phyloP scores from a whole-genome alignment of 1,140 invertebrate genomes.

The Papilio dardanus region DNA sequence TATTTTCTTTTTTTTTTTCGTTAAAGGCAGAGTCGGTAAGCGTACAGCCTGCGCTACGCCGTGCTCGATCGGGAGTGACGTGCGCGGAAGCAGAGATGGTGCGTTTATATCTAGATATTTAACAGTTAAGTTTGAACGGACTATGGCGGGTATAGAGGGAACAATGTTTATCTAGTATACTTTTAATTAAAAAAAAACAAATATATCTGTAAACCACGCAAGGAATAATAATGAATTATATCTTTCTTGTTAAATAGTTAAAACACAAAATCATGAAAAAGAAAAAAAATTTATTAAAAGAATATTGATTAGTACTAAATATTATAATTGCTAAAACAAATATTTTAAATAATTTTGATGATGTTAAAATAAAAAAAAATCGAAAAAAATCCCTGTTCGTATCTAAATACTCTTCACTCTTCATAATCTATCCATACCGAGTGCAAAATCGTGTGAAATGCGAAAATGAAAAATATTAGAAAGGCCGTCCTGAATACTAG shows the following conservation, averaged over 20 bases:
- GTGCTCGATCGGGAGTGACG: slow-evolving; percentile 69
- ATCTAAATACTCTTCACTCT: slow-evolving; percentile 42
- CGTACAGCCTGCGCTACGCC: slow-evolving; percentile 55
- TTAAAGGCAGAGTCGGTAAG: slow-evolving; percentile 59
- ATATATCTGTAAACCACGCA: no score
- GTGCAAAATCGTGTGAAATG: slow-evolving; percentile 48
- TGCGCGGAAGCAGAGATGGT: slow-evolving; percentile 64
- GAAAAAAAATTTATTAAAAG: no score
- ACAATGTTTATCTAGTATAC: neutral
- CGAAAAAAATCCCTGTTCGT: neutral
- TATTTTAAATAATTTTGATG: no score
- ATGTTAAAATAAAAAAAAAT: neutral
- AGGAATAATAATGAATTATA: no score
- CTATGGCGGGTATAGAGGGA: slow-evolving; percentile 49
- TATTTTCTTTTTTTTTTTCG: slow-evolving; percentile 49
- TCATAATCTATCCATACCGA: slow-evolving; percentile 41
- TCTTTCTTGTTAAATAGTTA: no score
- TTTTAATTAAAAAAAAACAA: no score
- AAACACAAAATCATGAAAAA: no score
- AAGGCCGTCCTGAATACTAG: slow-evolving; percentile 38
- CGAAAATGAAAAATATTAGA: slow-evolving; percentile 44
- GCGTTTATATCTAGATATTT: slow-evolving; percentile 72
- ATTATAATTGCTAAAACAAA: no score
- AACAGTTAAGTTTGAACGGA: slow-evolving; percentile 75
- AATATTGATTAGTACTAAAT: no score